Base-by-base conservation (phyloP, 2,797 vertebrate genomes). In the Sandelia bainsii region DNA sequence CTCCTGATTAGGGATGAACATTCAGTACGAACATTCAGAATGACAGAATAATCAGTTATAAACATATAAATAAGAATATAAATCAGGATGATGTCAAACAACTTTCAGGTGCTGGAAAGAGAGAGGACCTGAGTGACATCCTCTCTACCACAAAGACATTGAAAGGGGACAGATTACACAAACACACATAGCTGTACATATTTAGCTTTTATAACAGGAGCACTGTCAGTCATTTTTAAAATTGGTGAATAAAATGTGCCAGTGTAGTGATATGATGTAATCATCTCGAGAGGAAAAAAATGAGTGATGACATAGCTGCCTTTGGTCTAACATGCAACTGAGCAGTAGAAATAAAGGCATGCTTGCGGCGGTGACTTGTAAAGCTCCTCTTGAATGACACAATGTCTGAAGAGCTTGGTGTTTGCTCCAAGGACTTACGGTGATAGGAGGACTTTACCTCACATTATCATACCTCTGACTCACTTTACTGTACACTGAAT, bases 371-470 rank as follows among this genome's bases (percentile, higher is more conserved):
- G 52, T 70, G 76, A 67, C 53, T 42, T 73, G 46, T 16, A 52
- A 68, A 69, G 25, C 51, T 79, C 14, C 39, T 48, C 14, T 40
- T 64, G 48, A 80, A 72, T 75, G 54, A 74, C 16, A 71, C 61
- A 45, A 64, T 40, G 20, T 74, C 25, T 48, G 45, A 64, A 53
- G 51, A 74, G 46, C 6, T 27, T 62, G 14, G 6, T 61, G 51
- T 79, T 82, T 75, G 60, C 53, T 69, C n/a, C 27, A 61, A 74
- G 62, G 54, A 40, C 61, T 45, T 0, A 1, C 16, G 8, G 6
- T 62, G 62, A 72, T 61, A 54, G 64, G 51, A 65, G 54, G 29
- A 51, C 17, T 13, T 53, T 65, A 59, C 8, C 23, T 58, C 23
- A 29, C 16, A 53, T 72, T 2, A 4, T 54, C 50, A 52, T 12